Evolutionary conservation across 2,888 invertebrate genomes (phyloP).

Genomic region (Odontocolon sp.): DNA sequence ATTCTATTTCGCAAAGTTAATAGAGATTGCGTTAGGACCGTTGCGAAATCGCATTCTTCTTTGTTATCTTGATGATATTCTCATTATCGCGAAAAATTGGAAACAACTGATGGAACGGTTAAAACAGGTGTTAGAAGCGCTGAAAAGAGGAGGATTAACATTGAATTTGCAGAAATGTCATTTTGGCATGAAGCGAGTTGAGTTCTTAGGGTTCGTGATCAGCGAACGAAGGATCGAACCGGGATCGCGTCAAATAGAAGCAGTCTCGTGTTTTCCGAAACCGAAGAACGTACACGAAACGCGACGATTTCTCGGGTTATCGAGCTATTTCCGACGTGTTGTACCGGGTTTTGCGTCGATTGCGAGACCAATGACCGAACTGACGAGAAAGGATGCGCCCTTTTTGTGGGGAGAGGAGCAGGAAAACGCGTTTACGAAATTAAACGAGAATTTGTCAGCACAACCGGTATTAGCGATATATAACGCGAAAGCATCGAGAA

Average conservation of each 20-base stretch:
- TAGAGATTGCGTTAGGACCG: constrained; percentile 55
- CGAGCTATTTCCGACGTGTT: constrained; percentile 43
- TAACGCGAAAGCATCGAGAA: constrained; percentile 24
- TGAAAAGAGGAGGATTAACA: constrained; percentile 64
- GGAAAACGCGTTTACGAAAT: constrained; percentile 19
- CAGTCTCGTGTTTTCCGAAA: constrained; percentile 46
- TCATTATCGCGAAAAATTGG: constrained; percentile 62
- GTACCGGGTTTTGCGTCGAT: too few species aligned
- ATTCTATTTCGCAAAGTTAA: constrained; percentile 64
- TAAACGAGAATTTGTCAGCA: constrained; percentile 22
- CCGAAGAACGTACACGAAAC: constrained; percentile 43
- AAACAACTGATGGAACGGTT: constrained; percentile 61
- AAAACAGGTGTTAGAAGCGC: constrained; percentile 54
- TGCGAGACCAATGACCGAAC: constrained; percentile 15
- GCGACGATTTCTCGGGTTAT: constrained; percentile 37
- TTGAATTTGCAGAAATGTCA: constrained; percentile 66
- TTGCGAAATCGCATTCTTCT: constrained; percentile 58
- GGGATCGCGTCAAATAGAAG: constrained; percentile 60
- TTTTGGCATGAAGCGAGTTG: constrained; percentile 66
- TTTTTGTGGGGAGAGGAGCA: constrained; percentile 38
- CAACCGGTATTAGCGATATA: constrained; percentile 34
- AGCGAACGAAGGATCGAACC: constrained; percentile 51
- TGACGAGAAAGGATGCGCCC: constrained; percentile 7
- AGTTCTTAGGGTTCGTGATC: constrained; percentile 68
- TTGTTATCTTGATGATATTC: constrained; percentile 71